Evolutionary conservation across 2,888 invertebrate genomes (phyloP).

Genomic region (Parnassius smintheus): DNA sequence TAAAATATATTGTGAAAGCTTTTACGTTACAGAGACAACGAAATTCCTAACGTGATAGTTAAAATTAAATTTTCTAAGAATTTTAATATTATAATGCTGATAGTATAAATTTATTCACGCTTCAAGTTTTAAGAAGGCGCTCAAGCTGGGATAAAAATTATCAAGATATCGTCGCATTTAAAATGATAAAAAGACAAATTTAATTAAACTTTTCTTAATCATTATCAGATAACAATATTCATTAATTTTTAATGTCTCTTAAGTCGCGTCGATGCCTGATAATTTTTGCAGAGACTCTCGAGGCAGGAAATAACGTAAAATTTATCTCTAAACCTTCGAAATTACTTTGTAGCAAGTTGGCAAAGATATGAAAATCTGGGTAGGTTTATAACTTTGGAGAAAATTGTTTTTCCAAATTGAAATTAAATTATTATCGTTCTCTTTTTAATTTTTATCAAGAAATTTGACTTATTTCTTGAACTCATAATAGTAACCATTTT

Average conservation of each 20-base stretch:
- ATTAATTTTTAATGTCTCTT: constrained; percentile 77
- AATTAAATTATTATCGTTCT: constrained; percentile 60
- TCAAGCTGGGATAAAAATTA: constrained; percentile 63
- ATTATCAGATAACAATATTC: constrained; percentile 81
- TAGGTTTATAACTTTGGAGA: constrained; percentile 71
- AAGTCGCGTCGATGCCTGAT: constrained; percentile 70
- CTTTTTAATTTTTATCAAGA: constrained; percentile 25
- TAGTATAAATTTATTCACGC: constrained; percentile 52
- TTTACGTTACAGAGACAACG: background rate
- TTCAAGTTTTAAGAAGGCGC: constrained; percentile 56
- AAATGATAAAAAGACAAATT: constrained; percentile 66
- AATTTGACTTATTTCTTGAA: constrained; percentile 16
- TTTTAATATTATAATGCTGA: constrained; percentile 33
- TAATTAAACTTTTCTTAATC: constrained; percentile 77
- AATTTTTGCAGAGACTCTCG: constrained; percentile 70
- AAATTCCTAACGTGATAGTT: constrained; percentile 6
- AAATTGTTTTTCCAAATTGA: constrained; percentile 67
- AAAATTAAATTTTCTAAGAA: constrained; percentile 24
- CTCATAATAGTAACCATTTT: constrained; percentile 20
- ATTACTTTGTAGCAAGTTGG: constrained; percentile 73
- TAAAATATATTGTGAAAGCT: constrained; percentile 28
- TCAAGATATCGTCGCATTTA: constrained; percentile 71
- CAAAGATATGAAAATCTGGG: constrained; percentile 73
- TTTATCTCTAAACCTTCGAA: constrained; percentile 73
- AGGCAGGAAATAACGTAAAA: constrained; percentile 76